Evolutionary conservation across 2,797 vertebrate species (phyloP).

Genomic region (Masticophis lateralis): DNA sequence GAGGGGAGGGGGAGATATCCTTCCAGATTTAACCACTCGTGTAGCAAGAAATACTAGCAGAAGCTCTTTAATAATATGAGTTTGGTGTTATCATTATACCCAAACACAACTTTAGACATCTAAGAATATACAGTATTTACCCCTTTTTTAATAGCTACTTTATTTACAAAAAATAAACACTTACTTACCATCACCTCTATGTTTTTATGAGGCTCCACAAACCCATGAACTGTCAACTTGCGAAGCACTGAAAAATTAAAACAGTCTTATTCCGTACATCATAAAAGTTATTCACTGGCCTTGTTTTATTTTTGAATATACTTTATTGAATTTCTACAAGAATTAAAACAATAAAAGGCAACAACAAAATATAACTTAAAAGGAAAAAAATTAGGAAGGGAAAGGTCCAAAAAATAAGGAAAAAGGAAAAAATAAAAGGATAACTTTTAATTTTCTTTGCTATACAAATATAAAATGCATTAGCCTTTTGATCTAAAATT

Average conservation of each 20-base stretch:
- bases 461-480: neutral
- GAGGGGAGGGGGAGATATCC: neutral
- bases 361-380: neutral
- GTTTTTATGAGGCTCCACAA: conserved; percentile 89
- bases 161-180: conserved; percentile 16
- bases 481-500: neutral
- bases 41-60: neutral
- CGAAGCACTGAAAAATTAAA: conserved; percentile 81
- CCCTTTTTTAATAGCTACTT: neutral
- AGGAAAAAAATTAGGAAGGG: neutral
- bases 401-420: neutral
- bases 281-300: neutral
- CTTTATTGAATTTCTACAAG: neutral
- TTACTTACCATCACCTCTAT: conserved; percentile 92
- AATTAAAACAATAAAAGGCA: neutral
- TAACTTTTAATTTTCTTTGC: neutral
- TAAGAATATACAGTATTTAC: neutral
- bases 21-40: neutral
- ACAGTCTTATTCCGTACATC: neutral
- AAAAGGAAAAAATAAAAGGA: neutral
- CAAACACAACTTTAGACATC: neutral
- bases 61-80: neutral
- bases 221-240: conserved; percentile 94
- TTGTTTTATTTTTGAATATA: neutral
- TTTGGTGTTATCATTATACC: neutral